Base-by-base conservation (phyloP, 2,797 vertebrate genomes). In the Phrynocephalus vlangalii region DNA sequence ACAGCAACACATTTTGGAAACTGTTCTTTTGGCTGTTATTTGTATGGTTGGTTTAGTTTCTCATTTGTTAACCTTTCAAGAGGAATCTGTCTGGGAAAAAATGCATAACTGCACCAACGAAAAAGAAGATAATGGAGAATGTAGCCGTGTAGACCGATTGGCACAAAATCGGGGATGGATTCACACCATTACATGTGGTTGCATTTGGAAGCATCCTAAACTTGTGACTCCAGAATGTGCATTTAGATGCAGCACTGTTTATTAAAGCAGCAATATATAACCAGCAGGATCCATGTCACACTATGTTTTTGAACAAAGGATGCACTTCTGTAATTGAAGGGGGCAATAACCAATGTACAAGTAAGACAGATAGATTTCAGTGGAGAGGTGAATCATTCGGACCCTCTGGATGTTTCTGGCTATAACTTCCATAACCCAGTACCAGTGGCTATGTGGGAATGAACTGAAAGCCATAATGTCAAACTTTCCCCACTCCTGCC, bases 41-140 rank as follows among this genome's bases (percentile, higher is more conserved):
- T 96, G 96, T 97, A 97, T 96, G 97, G 97, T 97, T 97, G 96
- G 96, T 97, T 97, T 97, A 97, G 97, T 93, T 97, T 96, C 96
- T 96, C 96, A 91, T 97, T 97, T 97, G 96, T 96, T 97, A 97
- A 97, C 97, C 97, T 97, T 97, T 97, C 96, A 94, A 96, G 97
- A 97, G 95, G 96, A 96, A 86, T 95, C 95, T 76, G 7, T 94
- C 92, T 72, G 91, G 95, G 89, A 96, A 94, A 63, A 75, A 72
- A 75, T 76, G 83, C 94, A 92, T 96, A 95, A 92, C 84, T 0
- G 92, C 93, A 94, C 90, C 93, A 89, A 88, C 92, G 93, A 82
- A 33, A 87, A 90, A 67, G 50, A 91, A 96, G 94, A 95, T 89
- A 91, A 93, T 84, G 76, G 90, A 92, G 87, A 91, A 88, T 91